These are phyloP conservation scores for Procavia capensis DNA, from an alignment of 2,113 vertebrate genomes.

Conservation along the genomic window DNA sequence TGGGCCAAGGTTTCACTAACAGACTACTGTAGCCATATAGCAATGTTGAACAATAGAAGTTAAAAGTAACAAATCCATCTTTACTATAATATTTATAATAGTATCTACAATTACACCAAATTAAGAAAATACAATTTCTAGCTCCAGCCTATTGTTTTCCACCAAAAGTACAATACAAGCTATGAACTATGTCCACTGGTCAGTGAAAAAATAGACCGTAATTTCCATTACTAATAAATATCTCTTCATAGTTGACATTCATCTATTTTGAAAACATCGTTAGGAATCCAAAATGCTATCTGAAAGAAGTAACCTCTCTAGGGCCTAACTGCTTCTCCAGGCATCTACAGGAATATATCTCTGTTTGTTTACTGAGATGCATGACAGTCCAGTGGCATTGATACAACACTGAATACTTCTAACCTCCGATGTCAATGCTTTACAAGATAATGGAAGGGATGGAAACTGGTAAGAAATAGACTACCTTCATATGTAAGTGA, in stretches of 20 bases:
- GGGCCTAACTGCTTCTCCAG: conserved; percentile 51
- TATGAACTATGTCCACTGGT: conserved; percentile 1
- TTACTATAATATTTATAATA: conserved; percentile 27
- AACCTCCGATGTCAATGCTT: conserved; percentile 53
- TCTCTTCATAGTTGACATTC: conserved; percentile 44
- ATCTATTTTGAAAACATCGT: conserved; percentile 44
- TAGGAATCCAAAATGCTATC: conserved; percentile 17
- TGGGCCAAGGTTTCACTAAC: not conserved
- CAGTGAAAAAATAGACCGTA: conserved; percentile 63
- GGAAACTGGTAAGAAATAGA: conserved; percentile 77
- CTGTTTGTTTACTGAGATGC: conserved; percentile 76
- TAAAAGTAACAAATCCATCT: conserved; percentile 25
- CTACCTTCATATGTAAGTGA: conserved; percentile 73
- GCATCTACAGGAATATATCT: not conserved
- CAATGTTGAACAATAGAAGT: not conserved
- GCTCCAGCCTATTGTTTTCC: not conserved
- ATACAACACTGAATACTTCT: conserved; percentile 74
- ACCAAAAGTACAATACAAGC: conserved; percentile 31
- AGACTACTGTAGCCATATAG: not conserved
- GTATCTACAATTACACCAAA: conserved; percentile 30
- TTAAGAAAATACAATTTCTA: conserved; percentile 43
- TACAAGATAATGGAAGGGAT: conserved; percentile 68
- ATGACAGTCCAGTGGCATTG: conserved; percentile 58
- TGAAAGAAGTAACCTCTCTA: conserved; percentile 41
- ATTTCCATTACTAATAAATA: conserved; percentile 48